Conservation (phyloP, 2,888 invertebrate genomes). For the Chrysolina haemoptera region DNA sequence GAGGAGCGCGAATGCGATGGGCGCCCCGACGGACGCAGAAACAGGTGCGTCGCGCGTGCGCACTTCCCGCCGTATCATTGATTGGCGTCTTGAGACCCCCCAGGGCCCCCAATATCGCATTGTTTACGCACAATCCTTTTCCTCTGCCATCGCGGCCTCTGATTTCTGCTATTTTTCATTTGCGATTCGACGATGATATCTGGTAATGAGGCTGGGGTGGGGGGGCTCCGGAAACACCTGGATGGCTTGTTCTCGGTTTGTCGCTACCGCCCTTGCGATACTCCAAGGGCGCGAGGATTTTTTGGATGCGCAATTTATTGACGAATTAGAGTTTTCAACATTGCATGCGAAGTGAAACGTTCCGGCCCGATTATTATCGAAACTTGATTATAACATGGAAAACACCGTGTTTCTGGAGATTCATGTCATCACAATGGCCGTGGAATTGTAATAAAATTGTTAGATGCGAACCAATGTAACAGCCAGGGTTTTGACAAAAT, state of each 20-base stretch:
- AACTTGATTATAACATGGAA: too few relatives aligned
- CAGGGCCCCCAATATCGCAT: conserved; percentile 54
- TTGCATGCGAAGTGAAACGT: too few relatives aligned
- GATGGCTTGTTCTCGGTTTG: neutral
- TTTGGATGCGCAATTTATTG: neutral
- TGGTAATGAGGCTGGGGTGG: neutral
- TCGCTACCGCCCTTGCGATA: neutral
- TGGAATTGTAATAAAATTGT: too few relatives aligned
- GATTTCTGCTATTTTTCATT: conserved; percentile 12
- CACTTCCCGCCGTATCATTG: conserved; percentile 63
- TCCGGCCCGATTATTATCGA: too few relatives aligned
- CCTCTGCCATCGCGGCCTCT: conserved; percentile 1
- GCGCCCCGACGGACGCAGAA: conserved; percentile 42
- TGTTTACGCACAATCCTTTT: conserved; percentile 59
- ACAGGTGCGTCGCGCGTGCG: conserved; percentile 67
- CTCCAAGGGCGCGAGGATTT: neutral
- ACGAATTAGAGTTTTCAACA: too few relatives aligned
- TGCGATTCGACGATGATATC: conserved; percentile 5
- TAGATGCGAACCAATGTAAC: too few relatives aligned
- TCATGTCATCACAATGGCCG: too few relatives aligned
- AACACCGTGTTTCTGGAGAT: too few relatives aligned
- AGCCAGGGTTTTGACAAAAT: too few relatives aligned
- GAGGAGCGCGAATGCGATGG: conserved; percentile 24
- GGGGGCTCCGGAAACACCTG: neutral
- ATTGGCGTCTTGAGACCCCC: conserved; percentile 63